Evolutionary conservation across 2,113 vertebrate genomes (phyloP), one percentile per base, ranked within the genome.

Genomic region (Pica pica): DNA sequence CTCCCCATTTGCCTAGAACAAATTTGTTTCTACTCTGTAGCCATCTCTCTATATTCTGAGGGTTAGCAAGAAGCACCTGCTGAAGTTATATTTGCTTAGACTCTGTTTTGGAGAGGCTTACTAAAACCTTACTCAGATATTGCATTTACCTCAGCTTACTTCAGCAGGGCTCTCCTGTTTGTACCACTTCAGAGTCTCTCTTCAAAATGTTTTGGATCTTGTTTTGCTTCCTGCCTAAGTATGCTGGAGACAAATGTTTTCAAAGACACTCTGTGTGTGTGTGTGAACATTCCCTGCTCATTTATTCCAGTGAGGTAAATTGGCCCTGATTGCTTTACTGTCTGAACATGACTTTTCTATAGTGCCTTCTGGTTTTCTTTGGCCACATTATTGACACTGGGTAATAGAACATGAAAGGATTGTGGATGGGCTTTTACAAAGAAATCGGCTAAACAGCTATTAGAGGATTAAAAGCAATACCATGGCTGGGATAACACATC

Each of bases 351-450:
- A 78, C 71, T 89, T 93, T 85, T 89, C 91, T 74, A 27, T 24
- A 30, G 64, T 69, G 76, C 47, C 85, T 96, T 84, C 33, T 83
- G 85, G 71, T 96, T 95, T 94, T 81, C 68, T 92, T 69, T 90
- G 91, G 91, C 88, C 50, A 24, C 24, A 30, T 93, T 97, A 95
- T 97, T 94, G 96, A 89, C 91, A 85, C 52, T 33, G 82, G 83
- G 61, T 94, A 95, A 95, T 92, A 71, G 67, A 87, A 96, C 89
- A 97, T 95, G 86, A 97, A 97, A 98, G 96, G 73, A 81, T 92
- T 41, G 60, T 74, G 87, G 81, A 92, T 74, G 76, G 82, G 96
- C 95, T 98, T 98, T 98, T 95, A 94, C 98, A 97, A 97, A 98
- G 97, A 97, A 97, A 88, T 95, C 94, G 75, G 69, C 70, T 89